A percentile compares a stretch with the other conserved stretches of the same genome.
Evolutionary conservation across 1,140 invertebrate genomes (phyloP).

Genomic region (Drosophila ambigua): DNA sequence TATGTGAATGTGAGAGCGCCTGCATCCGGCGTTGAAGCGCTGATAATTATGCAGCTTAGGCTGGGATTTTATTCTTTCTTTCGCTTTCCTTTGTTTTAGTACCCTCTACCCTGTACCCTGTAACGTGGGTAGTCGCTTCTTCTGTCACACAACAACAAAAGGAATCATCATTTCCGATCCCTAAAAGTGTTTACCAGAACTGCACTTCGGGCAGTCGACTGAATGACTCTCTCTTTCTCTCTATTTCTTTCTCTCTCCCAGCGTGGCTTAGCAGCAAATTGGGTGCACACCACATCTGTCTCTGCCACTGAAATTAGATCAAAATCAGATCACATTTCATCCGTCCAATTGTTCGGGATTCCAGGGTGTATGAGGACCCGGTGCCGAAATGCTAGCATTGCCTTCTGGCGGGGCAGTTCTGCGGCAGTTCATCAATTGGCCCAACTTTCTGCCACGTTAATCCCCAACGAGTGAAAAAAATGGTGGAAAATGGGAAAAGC

Average conservation of each 20-base stretch:
- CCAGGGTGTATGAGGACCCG: too few relatives aligned
- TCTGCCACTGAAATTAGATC: too few relatives aligned
- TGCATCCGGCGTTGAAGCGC: constrained; percentile 70
- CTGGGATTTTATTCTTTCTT: constrained; percentile 26
- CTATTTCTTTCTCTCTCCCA: background rate
- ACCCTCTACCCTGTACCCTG: background rate
- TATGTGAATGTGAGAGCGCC: constrained; percentile 35
- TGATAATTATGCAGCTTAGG: constrained; percentile 73
- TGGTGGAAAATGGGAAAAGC: background rate
- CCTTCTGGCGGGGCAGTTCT: background rate
- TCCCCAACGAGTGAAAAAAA: constrained; percentile 4
- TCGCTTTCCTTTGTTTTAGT: constrained; percentile 3
- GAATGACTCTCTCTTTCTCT: background rate
- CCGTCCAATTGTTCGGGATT: too few relatives aligned
- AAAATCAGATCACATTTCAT: too few relatives aligned
- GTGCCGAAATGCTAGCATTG: too few relatives aligned
- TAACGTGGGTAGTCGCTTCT: background rate
- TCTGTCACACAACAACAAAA: too few relatives aligned
- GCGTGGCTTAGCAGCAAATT: too few relatives aligned
- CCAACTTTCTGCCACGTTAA: constrained; percentile 47
- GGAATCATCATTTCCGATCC: too few relatives aligned
- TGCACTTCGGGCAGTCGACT: too few relatives aligned
- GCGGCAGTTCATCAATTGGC: constrained; percentile 44
- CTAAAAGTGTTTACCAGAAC: background rate
- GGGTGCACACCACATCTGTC: too few relatives aligned